These are phyloP conservation scores for Apoderus coryli DNA, from an alignment of 2,888 invertebrate species.

Conservation along the genomic window DNA sequence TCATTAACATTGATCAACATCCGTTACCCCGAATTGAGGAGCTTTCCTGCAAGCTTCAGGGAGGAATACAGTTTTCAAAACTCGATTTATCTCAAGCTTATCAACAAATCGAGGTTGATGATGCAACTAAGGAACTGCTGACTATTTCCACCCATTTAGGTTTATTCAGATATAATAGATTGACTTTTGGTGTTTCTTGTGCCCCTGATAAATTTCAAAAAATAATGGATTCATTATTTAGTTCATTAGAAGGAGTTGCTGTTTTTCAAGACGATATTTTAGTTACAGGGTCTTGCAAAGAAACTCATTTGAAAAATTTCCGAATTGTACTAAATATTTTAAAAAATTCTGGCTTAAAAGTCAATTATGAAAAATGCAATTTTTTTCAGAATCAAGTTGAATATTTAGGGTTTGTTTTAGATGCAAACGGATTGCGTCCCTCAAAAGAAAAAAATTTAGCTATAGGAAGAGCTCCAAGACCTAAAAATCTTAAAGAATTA, in stretches of 20 bases:
- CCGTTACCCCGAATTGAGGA: constrained; percentile 19
- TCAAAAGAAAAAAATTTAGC: constrained; percentile 11
- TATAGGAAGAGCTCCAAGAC: constrained; percentile 12
- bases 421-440: constrained; percentile 11
- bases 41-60: constrained; percentile 16
- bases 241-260: constrained; percentile 18
- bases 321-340: background rate
- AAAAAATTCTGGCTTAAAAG: constrained; percentile 1
- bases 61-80: constrained; percentile 18
- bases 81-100: constrained; percentile 11
- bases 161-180: constrained; percentile 20
- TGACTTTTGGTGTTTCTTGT: constrained; percentile 22
- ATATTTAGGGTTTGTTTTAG: background rate
- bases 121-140: background rate
- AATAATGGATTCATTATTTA: constrained; percentile 19
- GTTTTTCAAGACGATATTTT: constrained; percentile 22
- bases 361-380: background rate
- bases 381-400: background rate
- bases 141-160: constrained; percentile 19
- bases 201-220: constrained; percentile 26
- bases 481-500: constrained; percentile 12
- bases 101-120: constrained; percentile 10
- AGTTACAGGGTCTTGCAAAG: constrained; percentile 12
- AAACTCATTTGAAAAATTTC: background rate
- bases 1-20: constrained; percentile 19